These are phyloP conservation scores for Aphelenchoides fujianensis DNA, from an alignment of 1,140 invertebrate genomes.

Conservation along the genomic window DNA sequence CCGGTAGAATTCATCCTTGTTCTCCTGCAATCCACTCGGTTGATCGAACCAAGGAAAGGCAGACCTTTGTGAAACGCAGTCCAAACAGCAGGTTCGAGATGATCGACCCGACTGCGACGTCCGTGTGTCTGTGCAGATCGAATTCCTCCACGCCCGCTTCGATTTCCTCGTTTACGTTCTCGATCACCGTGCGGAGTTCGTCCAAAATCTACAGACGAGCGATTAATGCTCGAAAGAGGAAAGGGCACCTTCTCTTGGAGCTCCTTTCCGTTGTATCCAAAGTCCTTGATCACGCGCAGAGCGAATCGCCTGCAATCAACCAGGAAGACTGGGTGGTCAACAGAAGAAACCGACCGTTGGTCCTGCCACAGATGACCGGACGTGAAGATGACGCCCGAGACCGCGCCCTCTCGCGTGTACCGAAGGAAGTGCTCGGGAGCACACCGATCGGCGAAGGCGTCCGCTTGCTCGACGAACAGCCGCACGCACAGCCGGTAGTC, in stretches of 20 bases:
- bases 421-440: not conserved
- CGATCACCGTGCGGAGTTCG: constrained; percentile 36
- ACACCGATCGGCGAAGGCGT: constrained; percentile 21
- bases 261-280: not conserved
- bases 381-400: constrained; percentile 4
- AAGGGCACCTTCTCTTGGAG: not conserved
- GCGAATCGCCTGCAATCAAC: constrained; percentile 5
- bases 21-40: not conserved
- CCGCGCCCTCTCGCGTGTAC: not conserved
- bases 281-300: not conserved
- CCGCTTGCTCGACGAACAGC: constrained; percentile 11
- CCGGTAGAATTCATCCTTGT: constrained; percentile 14
- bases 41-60: not conserved
- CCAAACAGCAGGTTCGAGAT: constrained; percentile 41
- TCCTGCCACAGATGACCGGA: not conserved
- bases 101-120: constrained; percentile 37
- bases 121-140: constrained; percentile 30
- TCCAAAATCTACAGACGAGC: constrained; percentile 32
- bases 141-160: constrained; percentile 12
- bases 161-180: constrained; percentile 33
- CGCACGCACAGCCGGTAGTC: not conserved
- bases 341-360: no score
- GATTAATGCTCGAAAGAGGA: no score
- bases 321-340: no score
- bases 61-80: constrained; percentile 34